Evolutionary conservation across 2,113 vertebrate genomes (phyloP).

Genomic region (Chionis minor): DNA sequence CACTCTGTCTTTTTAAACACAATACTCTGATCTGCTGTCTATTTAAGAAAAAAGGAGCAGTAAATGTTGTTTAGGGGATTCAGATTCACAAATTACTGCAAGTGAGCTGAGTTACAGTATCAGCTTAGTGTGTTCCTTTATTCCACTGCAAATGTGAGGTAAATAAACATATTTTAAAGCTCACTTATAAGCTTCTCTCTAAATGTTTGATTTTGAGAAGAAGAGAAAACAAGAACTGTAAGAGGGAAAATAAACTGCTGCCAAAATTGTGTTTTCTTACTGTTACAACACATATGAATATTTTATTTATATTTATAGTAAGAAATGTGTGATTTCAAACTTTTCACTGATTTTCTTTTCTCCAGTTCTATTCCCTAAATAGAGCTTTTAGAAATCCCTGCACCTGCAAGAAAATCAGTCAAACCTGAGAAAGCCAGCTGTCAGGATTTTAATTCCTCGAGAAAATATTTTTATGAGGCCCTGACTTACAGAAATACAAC

Average conservation of each 20-base stretch:
- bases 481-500: neutral
- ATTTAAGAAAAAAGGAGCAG: neutral
- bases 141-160: neutral
- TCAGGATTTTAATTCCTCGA: neutral
- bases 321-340: neutral
- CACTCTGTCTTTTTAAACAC: neutral
- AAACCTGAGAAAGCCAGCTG: neutral
- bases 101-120: neutral
- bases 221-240: neutral
- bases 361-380: neutral
- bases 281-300: neutral
- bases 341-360: neutral
- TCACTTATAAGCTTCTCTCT: neutral
- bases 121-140: neutral
- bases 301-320: neutral
- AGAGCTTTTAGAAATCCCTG: neutral
- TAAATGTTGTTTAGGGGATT: neutral
- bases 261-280: neutral
- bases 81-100: neutral
- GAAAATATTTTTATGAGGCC: neutral
- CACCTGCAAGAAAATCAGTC: neutral
- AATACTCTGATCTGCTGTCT: neutral
- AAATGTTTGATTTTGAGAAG: neutral
- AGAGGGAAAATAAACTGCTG: neutral
- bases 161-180: neutral